These are phyloP conservation scores for Apotomis turbidana DNA, from an alignment of 2,888 invertebrate species.

Conservation along the genomic window DNA sequence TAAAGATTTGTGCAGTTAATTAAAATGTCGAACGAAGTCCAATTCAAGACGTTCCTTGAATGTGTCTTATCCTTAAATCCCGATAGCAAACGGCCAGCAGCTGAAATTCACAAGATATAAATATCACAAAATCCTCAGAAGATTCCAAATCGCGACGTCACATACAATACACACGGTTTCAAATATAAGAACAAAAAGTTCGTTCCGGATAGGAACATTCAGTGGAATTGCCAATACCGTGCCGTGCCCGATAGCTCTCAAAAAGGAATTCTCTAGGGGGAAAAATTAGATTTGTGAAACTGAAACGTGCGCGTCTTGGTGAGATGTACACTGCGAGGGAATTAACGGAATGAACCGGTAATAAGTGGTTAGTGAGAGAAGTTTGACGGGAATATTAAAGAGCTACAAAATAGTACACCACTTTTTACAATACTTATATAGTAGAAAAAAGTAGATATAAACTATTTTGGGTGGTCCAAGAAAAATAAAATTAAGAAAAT, in stretches of 20 bases:
- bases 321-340: constrained; percentile 19
- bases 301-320: constrained; percentile 65
- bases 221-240: constrained; percentile 72
- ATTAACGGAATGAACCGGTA: constrained; percentile 26
- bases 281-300: constrained; percentile 80
- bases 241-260: constrained; percentile 68
- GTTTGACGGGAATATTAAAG: not conserved
- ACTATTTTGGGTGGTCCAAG: not conserved
- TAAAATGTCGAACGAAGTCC: not conserved
- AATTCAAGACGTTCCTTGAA: not conserved
- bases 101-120: constrained; percentile 18
- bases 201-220: constrained; percentile 42
- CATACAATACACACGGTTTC: constrained; percentile 41
- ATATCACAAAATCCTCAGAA: constrained; percentile 25
- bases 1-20: no score
- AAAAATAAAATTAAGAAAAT: no score
- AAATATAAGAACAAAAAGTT: constrained; percentile 41
- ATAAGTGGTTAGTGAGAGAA: not conserved
- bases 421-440: no score
- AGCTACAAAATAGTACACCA: no score
- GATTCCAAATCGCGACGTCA: constrained; percentile 36
- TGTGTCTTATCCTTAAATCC: not conserved
- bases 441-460: no score
- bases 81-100: not conserved
- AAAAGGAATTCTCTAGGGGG: constrained; percentile 69